Evolutionary conservation across 2,113 vertebrate genomes (phyloP), one percentile per base, ranked within the genome.

Genomic region (Mirounga angustirostris): DNA sequence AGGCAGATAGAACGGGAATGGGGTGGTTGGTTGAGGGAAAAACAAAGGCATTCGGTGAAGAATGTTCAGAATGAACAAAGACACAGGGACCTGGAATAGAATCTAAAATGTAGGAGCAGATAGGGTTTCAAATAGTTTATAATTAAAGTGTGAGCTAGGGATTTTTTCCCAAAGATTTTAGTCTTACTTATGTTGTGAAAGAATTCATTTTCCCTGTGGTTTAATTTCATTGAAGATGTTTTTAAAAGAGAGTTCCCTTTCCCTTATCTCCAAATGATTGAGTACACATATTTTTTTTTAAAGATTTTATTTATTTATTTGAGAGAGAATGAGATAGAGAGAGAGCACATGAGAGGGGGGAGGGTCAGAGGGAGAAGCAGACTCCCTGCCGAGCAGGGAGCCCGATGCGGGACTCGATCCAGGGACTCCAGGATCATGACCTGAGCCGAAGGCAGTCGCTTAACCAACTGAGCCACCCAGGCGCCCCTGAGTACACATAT

Each of bases 91-190:
- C 4, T 30, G 26, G 69, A 82, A 7, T 40, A 76, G 36, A 21
- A 78, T 82, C 52, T 76, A 67, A 94, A 92, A 89, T 78, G 10
- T 79, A 36, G 8, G 28, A 52, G 16, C 10, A 80, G 12, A 10
- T 65, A 7, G 21, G 19, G 12, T n/a, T 84, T 91, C 33, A 87
- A 94, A 61, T 59, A 56, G 22, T 36, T 93, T 63, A 73, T 69
- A 52, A 84, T 52, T 81, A 86, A 94, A 67, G 18, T 67, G 5
- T 94, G 67, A 89, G 13, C 16, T 4, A 79, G 18, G 1, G 46
- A 13, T 52, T 54, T 92, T 96, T 96, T 7, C 5, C 61, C 94
- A 88, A 81, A 90, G 26, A 1, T 80, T 94, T 91, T 50, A 61
- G 5, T 43, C 94, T 88, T 54, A 84, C 7, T 5, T 74, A 89